Conservation (phyloP, 1,140 invertebrate genomes). For the Coenobita brevimanus region DNA sequence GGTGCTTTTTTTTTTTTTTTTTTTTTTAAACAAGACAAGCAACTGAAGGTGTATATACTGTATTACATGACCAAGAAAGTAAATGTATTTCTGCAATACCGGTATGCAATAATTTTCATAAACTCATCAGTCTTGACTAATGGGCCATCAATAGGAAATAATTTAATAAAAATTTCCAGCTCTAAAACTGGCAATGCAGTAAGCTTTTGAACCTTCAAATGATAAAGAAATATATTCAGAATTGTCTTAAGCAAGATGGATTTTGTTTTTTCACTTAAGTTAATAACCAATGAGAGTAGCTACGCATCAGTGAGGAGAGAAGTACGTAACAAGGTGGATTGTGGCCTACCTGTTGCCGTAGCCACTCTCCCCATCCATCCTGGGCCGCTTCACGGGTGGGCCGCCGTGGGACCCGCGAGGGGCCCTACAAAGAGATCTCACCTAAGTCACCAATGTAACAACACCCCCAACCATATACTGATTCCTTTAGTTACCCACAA, state of each 20-base stretch:
- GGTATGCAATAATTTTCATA: too few species aligned
- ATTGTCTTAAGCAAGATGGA: too few species aligned
- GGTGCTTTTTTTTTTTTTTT: too few species aligned
- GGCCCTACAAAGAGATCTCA: conserved; percentile 58
- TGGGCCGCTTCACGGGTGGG: conserved; percentile 62
- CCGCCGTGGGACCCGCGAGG: conserved; percentile 55
- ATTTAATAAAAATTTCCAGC: background rate
- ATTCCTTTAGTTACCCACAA: too few species aligned
- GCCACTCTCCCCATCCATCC: conserved; percentile 63
- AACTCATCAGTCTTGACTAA: too few species aligned
- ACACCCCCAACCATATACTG: background rate
- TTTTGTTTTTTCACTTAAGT: too few species aligned
- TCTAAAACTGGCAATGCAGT: background rate
- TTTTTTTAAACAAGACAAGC: too few species aligned
- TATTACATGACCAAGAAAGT: background rate
- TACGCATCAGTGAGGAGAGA: conserved; percentile 10
- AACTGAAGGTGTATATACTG: too few species aligned
- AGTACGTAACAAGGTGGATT: conserved; percentile 25
- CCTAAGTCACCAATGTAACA: conserved; percentile 10
- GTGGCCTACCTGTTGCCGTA: conserved; percentile 57
- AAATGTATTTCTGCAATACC: background rate
- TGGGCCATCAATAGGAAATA: too few species aligned
- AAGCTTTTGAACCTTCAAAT: too few species aligned
- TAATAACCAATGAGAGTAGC: background rate
- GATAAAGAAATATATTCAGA: too few species aligned